Evolutionary conservation across 2,888 invertebrate genomes (phyloP).

Genomic region (Drosophila kambysellisi): DNA sequence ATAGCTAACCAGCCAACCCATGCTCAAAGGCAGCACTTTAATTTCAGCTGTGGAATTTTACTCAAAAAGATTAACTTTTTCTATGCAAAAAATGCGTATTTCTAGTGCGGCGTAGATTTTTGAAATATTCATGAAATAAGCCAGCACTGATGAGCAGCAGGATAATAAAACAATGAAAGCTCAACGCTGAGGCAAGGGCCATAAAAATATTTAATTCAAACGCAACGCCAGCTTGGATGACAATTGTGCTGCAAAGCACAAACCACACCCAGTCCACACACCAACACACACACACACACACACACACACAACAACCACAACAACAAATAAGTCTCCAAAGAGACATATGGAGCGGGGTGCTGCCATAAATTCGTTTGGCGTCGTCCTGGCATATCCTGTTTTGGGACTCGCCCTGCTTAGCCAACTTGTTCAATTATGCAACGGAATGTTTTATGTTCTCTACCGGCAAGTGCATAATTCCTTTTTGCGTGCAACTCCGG

Average conservation of each 20-base stretch:
- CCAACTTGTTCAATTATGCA: slow-evolving; percentile 83
- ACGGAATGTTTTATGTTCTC: slow-evolving; percentile 79
- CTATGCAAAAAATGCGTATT: slow-evolving; percentile 63
- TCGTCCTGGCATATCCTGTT: slow-evolving; percentile 42
- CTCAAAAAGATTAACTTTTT: slow-evolving; percentile 78
- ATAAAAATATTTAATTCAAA: slow-evolving; percentile 81
- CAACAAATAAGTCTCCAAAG: slow-evolving; percentile 73
- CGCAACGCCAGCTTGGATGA: slow-evolving; percentile 46
- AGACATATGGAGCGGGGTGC: slow-evolving; percentile 66
- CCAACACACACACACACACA: neutral
- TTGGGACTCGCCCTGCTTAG: slow-evolving; percentile 7
- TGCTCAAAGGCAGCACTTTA: slow-evolving; percentile 56
- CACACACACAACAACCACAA: slow-evolving; percentile 8
- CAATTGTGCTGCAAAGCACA: slow-evolving; percentile 56
- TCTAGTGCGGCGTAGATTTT: slow-evolving; percentile 53
- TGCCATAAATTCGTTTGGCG: slow-evolving; percentile 74
- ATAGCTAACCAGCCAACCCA: slow-evolving; percentile 22
- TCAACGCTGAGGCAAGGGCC: slow-evolving; percentile 54
- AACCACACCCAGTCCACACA: slow-evolving; percentile 18
- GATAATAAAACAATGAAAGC: slow-evolving; percentile 78
- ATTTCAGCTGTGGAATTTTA: slow-evolving; percentile 69
- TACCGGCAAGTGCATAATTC: slow-evolving; percentile 66
- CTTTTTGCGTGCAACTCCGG: slow-evolving; percentile 51
- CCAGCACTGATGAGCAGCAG: slow-evolving; percentile 53
- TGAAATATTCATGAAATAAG: slow-evolving; percentile 76